Evolutionary conservation across 2,113 vertebrate species (phyloP), one percentile per base, ranked within the genome.

Genomic region (Sitta europaea): DNA sequence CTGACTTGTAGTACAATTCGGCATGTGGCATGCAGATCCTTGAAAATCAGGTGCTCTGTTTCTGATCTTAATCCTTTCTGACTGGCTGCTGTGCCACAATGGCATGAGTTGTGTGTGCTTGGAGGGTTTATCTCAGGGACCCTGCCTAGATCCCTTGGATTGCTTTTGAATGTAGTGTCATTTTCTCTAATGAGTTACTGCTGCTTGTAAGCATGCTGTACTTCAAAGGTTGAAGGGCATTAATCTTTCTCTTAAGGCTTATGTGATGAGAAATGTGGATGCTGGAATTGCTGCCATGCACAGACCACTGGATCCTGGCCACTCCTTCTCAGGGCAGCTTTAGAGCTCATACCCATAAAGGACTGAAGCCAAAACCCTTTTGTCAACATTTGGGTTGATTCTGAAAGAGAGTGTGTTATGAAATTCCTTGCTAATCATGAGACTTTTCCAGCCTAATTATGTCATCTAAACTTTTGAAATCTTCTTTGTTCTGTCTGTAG

Each of bases 401-500:
- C 33, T 86, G 76, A 90, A 94, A 57, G 55, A 90, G 90, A 82
- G 42, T 2, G 10, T 59, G 71, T 92, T 83, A 87, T 40, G 65
- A 93, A 95, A 87, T 80, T 76, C 51, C 54, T 54, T 48, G 22
- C 31, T 92, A 72, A 80, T 91, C 58, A 17, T 35, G 57, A 67
- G 45, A 83, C 28, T 86, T 67, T 72, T 45, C 45, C 68, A 70
- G 40, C 42, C 58, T 88, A 57, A 82, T 84, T 93, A 74, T 53
- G 7, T 89, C 38, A 40, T 55, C 24, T 92, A 57, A 92, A 79
- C 75, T 86, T 94, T 40, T 96, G 77, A 95, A 95, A 89, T 68
- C 36, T 82, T 66, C 87, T 94, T 78, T 97, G 91, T 97, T 97
- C 91, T 97, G 36, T 81, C 76, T 94, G 50, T 47, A 98, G 98